Evolutionary conservation across 2,888 invertebrate genomes (phyloP).

Genomic region (Petrolisthes manimaculis): DNA sequence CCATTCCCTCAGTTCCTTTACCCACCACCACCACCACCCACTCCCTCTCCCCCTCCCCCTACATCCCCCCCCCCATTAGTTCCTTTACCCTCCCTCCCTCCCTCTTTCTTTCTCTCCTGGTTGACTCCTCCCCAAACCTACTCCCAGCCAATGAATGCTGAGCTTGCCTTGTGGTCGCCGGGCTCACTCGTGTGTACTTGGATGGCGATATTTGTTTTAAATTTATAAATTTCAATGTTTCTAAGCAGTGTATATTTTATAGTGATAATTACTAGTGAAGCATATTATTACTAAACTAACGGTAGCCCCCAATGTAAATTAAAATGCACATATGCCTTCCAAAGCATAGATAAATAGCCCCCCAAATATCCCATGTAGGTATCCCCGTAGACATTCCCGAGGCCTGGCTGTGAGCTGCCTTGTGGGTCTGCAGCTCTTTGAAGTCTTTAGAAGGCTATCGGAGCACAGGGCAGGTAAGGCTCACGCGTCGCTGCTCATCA

Average conservation of each 20-base stretch:
- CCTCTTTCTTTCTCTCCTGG: neutral
- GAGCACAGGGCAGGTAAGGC: slow-evolving; percentile 31
- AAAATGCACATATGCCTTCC: neutral
- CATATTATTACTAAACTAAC: neutral
- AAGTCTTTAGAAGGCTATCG: slow-evolving; percentile 15
- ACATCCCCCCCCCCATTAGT: neutral
- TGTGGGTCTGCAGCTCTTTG: slow-evolving; percentile 9
- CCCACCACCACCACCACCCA: neutral
- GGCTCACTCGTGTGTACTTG: neutral
- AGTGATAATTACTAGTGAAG: neutral
- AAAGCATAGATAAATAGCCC: neutral
- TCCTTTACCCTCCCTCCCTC: neutral
- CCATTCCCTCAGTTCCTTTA: neutral
- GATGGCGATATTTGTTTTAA: neutral
- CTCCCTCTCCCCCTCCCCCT: neutral
- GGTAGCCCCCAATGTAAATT: too few relatives aligned
- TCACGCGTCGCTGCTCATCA: neutral
- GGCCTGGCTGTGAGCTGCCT: neutral
- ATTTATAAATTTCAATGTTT: too few relatives aligned
- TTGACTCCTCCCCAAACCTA: neutral
- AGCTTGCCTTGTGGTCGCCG: neutral
- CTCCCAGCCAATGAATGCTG: neutral
- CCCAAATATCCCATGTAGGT: neutral
- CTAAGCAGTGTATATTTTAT: neutral
- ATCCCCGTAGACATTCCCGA: neutral